These are phyloP conservation scores for Anolis sagrei DNA, from an alignment of 2,113 vertebrate genomes.

Conservation along the genomic window DNA sequence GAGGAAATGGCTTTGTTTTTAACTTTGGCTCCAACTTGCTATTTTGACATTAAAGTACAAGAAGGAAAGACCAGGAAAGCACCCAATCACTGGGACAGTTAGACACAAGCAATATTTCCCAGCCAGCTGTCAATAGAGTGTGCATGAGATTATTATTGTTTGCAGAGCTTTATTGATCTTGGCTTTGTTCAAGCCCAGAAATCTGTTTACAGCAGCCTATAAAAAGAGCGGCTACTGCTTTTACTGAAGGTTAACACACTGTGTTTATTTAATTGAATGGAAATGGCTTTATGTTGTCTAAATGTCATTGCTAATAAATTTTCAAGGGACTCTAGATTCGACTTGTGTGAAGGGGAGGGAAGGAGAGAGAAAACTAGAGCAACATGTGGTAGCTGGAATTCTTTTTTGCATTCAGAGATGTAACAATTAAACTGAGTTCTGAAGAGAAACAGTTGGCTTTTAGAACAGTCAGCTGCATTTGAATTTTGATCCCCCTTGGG, in stretches of 20 bases:
- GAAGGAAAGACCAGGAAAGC: conserved; percentile 58
- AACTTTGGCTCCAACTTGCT: conserved; percentile 46
- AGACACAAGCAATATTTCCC: conserved; percentile 75
- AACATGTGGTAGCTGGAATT: conserved; percentile 30
- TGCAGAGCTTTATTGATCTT: conserved; percentile 80
- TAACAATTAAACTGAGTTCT: conserved; percentile 35
- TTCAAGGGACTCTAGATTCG: conserved; percentile 61
- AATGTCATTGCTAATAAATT: conserved; percentile 80
- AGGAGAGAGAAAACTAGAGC: conserved; percentile 40
- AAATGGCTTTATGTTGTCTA: conserved; percentile 77
- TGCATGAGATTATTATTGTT: conserved; percentile 80
- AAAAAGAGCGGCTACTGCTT: conserved; percentile 78
- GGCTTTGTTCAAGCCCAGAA: conserved; percentile 75
- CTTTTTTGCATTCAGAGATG: conserved; percentile 16
- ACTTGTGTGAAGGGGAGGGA: conserved; percentile 1
- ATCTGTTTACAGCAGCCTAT: conserved; percentile 77
- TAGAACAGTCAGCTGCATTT: conserved; percentile 17
- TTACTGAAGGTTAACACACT: conserved; percentile 78
- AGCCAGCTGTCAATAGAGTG: conserved; percentile 76
- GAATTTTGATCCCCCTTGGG: conserved; percentile 16
- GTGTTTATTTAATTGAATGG: conserved; percentile 83
- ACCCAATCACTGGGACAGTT: conserved; percentile 60
- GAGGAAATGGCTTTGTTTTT: conserved; percentile 33
- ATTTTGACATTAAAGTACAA: conserved; percentile 58
- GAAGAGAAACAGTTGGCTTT: conserved; percentile 46